Evolutionary conservation across 2,888 invertebrate species (phyloP).

Genomic region (Caenorhabditis sp.): DNA sequence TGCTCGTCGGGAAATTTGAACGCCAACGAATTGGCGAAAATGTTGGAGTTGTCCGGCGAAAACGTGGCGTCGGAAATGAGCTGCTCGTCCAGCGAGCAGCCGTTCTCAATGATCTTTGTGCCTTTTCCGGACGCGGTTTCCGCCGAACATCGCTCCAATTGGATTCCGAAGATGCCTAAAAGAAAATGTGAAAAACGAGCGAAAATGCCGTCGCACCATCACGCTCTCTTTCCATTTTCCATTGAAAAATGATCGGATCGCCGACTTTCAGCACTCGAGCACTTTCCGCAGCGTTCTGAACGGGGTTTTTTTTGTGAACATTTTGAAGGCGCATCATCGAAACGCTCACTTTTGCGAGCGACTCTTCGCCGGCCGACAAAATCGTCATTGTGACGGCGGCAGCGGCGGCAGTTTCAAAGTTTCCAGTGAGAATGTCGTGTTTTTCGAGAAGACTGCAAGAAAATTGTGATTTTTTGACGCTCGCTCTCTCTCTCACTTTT

Average conservation of each 20-base stretch:
- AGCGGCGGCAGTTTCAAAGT: constrained; percentile 21
- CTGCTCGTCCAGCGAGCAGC: constrained; percentile 47
- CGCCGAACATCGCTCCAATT: constrained; percentile 34
- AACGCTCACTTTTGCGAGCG: constrained; percentile 11
- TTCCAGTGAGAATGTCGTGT: constrained; percentile 29
- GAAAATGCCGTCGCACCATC: no score
- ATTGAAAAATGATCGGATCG: constrained; percentile 43
- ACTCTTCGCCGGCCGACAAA: constrained; percentile 28
- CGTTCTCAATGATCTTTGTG: constrained; percentile 46
- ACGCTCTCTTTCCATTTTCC: constrained; percentile 29
- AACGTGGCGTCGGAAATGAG: constrained; percentile 37
- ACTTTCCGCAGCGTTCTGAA: constrained; percentile 8
- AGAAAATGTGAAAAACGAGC: no score
- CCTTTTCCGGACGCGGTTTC: constrained; percentile 48
- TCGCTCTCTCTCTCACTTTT: background rate
- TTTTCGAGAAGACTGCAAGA: constrained; percentile 16
- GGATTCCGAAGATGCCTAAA: constrained; percentile 42
- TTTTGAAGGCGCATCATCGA: no score
- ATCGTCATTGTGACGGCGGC: constrained; percentile 28
- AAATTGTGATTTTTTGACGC: background rate
- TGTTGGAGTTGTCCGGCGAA: constrained; percentile 17
- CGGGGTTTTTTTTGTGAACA: no score
- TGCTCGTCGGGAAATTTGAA: constrained; percentile 51
- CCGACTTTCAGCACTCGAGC: constrained; percentile 47
- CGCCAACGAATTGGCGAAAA: constrained; percentile 35